Evolutionary conservation across 2,797 vertebrate species (phyloP), one percentile per base, ranked within the genome.

Genomic region (Rousettus madagascariensis): DNA sequence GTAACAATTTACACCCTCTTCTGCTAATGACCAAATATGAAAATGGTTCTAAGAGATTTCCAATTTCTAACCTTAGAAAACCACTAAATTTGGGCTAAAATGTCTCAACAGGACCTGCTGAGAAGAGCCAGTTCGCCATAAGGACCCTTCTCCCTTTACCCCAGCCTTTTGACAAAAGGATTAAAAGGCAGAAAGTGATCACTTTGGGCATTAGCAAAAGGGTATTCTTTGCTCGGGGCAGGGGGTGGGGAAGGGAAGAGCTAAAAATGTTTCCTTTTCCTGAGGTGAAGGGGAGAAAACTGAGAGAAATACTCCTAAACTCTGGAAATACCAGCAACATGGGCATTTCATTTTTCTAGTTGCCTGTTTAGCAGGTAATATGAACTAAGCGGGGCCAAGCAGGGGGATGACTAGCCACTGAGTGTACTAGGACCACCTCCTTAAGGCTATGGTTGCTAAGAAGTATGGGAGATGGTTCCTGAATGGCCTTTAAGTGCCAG

Each of bases 101-200:
- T 10, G 9, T 53, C 71, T 77, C 36, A 69, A 17, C 0, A 77
- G 5, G 55, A 33, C 46, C 20, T 83, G 43, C 26, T 77, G 63
- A 24, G 28, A 28, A 46, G 57, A 88, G 11, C 8, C 43, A 22
- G 11, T 71, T 85, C 24, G 41, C 15, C 63, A 94, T 13, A 38
- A 46, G 49, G 36, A 26, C 9, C 10, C 28, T 16, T 24, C 4
- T 33, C 26, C 4, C 13, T 38, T 5, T 0, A 8, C 1, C 41
- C 33, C 4, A 11, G 4, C 6, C 38, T 41, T 49, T 72, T 66
- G 69, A 46, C 19, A 66, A 68, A 41, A 88, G 46, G 3, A 57
- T 12, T 72, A 24, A 46, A 66, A 72, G 61, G 43, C 12, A 93
- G 55, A 26, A 86, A 36, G 13, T 13, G 3, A 26, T 65, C 69